Percentiles rank a stretch among this genome's conserved stretches.
Evolutionary conservation across 2,113 vertebrate genomes (phyloP).

Genomic region (Anser brachyrhynchus): DNA sequence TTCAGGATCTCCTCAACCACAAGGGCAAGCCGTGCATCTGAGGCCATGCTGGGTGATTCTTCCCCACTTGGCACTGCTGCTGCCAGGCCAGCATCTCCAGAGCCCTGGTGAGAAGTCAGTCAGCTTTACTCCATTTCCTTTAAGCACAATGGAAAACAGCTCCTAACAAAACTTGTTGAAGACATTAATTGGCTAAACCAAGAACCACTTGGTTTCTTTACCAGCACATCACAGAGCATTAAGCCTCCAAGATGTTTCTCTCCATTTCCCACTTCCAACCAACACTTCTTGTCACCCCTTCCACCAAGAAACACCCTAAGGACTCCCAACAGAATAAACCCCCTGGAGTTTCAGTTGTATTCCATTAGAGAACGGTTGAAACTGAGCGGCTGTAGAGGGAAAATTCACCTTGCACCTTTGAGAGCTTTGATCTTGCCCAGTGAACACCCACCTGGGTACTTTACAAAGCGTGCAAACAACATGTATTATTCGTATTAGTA

Average conservation of each 20-base stretch:
- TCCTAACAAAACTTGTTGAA: not conserved
- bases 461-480: not conserved
- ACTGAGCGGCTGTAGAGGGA: rapidly evolving
- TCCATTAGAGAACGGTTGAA: not conserved
- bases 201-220: not conserved
- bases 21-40: not conserved
- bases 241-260: not conserved
- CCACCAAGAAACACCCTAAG: not conserved
- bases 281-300: not conserved
- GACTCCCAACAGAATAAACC: not conserved
- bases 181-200: not conserved
- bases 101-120: not conserved
- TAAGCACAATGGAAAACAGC: not conserved
- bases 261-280: not conserved
- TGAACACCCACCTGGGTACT: not conserved
- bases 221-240: not conserved
- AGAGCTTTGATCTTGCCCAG: not conserved
- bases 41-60: rapidly evolving
- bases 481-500: not conserved
- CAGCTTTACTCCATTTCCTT: not conserved
- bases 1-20: not conserved
- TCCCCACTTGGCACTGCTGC: rapidly evolving
- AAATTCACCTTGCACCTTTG: not conserved
- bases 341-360: not conserved
- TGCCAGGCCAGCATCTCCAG: not conserved